Percentiles rank a stretch among this genome's conserved stretches.
Evolutionary conservation across 1,140 invertebrate genomes (phyloP).

Genomic region (Glomeris maerens): DNA sequence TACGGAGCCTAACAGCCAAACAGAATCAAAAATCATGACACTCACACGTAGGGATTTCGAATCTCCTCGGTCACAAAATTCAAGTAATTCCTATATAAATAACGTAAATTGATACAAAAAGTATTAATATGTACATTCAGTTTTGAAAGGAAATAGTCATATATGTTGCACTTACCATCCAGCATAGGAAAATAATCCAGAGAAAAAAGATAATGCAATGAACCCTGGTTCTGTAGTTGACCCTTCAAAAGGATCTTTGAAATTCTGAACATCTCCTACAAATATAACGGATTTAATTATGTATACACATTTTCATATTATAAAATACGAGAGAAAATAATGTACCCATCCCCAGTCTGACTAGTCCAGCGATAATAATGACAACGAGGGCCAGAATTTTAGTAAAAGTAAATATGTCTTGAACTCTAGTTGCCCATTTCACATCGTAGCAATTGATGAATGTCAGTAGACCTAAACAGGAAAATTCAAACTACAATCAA

Average conservation of each 20-base stretch:
- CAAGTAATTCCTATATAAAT: slow-evolving; percentile 60
- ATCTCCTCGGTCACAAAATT: slow-evolving; percentile 97
- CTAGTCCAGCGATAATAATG: slow-evolving; percentile 70
- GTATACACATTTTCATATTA: background rate
- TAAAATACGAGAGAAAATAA: slow-evolving; percentile 6
- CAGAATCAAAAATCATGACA: slow-evolving; percentile 20
- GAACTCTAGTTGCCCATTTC: slow-evolving; percentile 81
- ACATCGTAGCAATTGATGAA: slow-evolving; percentile 92
- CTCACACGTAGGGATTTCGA: slow-evolving; percentile 71
- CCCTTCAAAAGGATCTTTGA: slow-evolving; percentile 38
- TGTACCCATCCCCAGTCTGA: slow-evolving; percentile 35
- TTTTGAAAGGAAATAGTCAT: slow-evolving; percentile 2
- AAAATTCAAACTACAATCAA: too few relatives aligned
- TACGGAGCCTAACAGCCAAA: too few relatives aligned
- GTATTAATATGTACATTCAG: too few relatives aligned
- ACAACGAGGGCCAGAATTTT: slow-evolving; percentile 80
- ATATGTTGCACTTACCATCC: slow-evolving; percentile 43
- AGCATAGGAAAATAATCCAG: slow-evolving; percentile 52
- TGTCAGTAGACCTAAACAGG: slow-evolving; percentile 67
- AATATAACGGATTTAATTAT: background rate
- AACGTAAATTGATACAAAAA: slow-evolving; percentile 7
- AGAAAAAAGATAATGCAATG: slow-evolving; percentile 47
- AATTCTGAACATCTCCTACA: slow-evolving; percentile 37
- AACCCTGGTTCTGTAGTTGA: slow-evolving; percentile 36
- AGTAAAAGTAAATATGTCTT: slow-evolving; percentile 83